phyloP scores from a whole-genome alignment of 2,888 invertebrate species.

The Zhuqinia jingwanae region DNA sequence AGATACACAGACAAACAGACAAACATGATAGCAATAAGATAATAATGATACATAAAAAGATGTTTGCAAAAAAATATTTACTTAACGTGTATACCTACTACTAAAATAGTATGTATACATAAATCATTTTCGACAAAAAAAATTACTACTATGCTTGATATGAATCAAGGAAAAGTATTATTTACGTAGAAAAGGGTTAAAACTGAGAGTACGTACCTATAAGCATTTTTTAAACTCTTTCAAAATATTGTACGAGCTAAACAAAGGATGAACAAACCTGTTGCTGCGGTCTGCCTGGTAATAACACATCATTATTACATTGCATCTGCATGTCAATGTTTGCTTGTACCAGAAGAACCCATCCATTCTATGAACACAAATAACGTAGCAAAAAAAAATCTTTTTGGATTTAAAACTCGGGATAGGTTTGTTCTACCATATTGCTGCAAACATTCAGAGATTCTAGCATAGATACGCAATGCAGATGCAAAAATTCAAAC shows the following conservation, averaged over 20 bases:
- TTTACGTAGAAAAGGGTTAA: no score
- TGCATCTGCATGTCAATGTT: not conserved
- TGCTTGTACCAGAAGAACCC: not conserved
- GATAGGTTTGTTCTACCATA: not conserved
- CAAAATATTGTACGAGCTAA: slow-evolving; percentile 6
- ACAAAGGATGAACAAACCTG: slow-evolving; percentile 16
- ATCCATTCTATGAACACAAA: not conserved
- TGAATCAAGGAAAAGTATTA: no score
- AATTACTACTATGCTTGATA: no score
- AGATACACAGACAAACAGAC: no score
- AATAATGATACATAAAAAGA: no score
- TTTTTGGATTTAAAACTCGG: not conserved
- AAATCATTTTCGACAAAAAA: no score
- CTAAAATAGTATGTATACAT: no score
- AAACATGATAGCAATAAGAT: no score
- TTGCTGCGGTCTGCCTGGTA: slow-evolving; percentile 15
- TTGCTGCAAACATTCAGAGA: not conserved
- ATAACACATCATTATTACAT: slow-evolving; percentile 7
- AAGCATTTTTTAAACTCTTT: not conserved
- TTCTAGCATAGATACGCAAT: not conserved
- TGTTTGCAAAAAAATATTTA: no score
- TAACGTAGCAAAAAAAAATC: not conserved
- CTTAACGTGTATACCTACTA: no score
- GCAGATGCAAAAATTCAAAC: not conserved
- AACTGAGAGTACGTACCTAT: not conserved